phyloP scores from a whole-genome alignment of 2,113 vertebrate genomes.

The Tragelaphus scriptus region DNA sequence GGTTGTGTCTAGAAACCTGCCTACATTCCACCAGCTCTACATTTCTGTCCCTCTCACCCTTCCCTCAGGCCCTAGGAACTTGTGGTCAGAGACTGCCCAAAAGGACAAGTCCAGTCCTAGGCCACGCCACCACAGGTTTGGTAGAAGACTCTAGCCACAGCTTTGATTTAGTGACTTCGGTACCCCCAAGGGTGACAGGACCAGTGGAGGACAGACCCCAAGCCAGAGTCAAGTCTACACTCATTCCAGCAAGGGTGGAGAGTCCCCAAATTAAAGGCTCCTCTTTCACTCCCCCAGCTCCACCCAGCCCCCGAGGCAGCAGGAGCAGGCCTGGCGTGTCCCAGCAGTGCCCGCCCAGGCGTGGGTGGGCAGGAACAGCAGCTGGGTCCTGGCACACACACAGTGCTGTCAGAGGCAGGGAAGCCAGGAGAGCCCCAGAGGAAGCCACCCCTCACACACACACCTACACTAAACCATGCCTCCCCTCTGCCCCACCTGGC shows the following conservation, averaged over 20 bases:
- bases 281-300: constrained; percentile 62
- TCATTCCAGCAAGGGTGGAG: constrained; percentile 64
- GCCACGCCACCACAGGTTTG: background rate
- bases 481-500: background rate
- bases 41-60: background rate
- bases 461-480: constrained; percentile 4
- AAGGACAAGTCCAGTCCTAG: background rate
- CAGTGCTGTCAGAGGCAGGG: constrained; percentile 41
- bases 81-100: background rate
- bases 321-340: constrained; percentile 71
- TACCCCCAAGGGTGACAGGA: background rate
- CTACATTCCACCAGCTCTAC: background rate
- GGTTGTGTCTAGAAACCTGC: background rate
- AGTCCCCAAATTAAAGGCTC: constrained; percentile 73
- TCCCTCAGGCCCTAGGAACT: background rate
- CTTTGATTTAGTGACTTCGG: constrained; percentile 3
- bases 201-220: constrained; percentile 36
- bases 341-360: constrained; percentile 72
- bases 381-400: constrained; percentile 65
- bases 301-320: constrained; percentile 66
- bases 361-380: constrained; percentile 73
- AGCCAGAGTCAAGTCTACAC: constrained; percentile 63
- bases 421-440: constrained; percentile 58
- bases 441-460: constrained; percentile 42
- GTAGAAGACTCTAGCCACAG: background rate